phyloP scores from a whole-genome alignment of 2,113 vertebrate genomes.

The Haplochromis vanheusdeni region DNA sequence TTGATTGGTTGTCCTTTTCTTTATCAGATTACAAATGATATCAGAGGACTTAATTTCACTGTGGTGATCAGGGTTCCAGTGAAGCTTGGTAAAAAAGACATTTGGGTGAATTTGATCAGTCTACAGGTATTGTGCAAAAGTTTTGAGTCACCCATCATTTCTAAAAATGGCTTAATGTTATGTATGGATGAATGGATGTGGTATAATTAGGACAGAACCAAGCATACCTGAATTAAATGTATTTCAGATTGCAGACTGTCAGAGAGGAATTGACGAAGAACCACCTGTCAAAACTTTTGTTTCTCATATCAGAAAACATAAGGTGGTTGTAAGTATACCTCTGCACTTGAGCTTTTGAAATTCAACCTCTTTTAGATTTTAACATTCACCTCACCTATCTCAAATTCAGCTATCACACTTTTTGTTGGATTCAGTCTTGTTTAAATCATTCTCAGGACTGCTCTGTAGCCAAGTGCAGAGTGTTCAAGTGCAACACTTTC shows the following conservation, averaged over 20 bases:
- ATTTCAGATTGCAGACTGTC: constrained; percentile 54
- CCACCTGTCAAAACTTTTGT: constrained; percentile 8
- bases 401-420: background rate
- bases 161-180: too few relatives aligned
- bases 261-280: background rate
- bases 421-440: background rate
- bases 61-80: background rate
- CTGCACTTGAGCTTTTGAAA: background rate
- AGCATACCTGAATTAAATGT: background rate
- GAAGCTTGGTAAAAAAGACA: constrained; percentile 45
- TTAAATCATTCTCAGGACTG: constrained; percentile 65
- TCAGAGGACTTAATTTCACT: background rate
- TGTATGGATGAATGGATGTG: background rate
- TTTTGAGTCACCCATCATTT: background rate
- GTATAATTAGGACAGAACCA: background rate
- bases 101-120: constrained; percentile 56
- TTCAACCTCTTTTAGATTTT: background rate
- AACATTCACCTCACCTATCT: background rate
- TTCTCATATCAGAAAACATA: constrained; percentile 23
- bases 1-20: fast-evolving
- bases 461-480: background rate
- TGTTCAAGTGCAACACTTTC: background rate
- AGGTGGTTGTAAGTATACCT: constrained; percentile 42
- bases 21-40: background rate
- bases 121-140: background rate